These are phyloP conservation scores for Pipa parva DNA, from an alignment of 2,113 vertebrate genomes.

Conservation along the genomic window DNA sequence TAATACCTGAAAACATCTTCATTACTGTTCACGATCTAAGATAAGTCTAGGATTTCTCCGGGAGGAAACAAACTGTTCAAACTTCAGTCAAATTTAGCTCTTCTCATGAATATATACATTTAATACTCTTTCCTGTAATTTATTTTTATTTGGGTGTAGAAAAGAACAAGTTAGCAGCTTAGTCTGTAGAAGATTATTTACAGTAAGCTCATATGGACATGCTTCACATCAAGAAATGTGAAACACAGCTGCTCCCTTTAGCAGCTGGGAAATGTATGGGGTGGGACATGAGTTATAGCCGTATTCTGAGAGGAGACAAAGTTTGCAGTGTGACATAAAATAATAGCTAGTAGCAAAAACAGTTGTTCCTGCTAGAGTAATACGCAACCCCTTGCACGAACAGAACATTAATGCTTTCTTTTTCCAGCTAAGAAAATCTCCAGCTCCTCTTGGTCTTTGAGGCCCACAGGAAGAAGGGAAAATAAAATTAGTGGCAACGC, in stretches of 20 bases:
- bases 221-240: not conserved
- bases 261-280: not conserved
- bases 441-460: not conserved
- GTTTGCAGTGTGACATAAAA: slow-evolving; percentile 7
- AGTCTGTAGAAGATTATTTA: not conserved
- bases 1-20: too few species aligned
- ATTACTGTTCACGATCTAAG: too few species aligned
- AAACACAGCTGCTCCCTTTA: slow-evolving; percentile 15
- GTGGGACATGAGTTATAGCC: slow-evolving; percentile 10
- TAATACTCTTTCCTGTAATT: too few species aligned
- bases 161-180: not conserved
- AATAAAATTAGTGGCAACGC: not conserved
- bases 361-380: slow-evolving; percentile 2
- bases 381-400: slow-evolving; percentile 13
- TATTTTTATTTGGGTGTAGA: not conserved
- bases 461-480: not conserved
- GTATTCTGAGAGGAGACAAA: too few species aligned
- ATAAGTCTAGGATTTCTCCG: too few species aligned
- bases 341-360: slow-evolving; percentile 1
- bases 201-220: not conserved
- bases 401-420: not conserved
- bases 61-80: too few species aligned
- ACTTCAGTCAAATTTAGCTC: too few species aligned
- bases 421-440: slow-evolving; percentile 1
- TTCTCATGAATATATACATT: too few species aligned